phyloP scores from a whole-genome alignment of 1,140 invertebrate species.

The Sarcophaga peregrina region DNA sequence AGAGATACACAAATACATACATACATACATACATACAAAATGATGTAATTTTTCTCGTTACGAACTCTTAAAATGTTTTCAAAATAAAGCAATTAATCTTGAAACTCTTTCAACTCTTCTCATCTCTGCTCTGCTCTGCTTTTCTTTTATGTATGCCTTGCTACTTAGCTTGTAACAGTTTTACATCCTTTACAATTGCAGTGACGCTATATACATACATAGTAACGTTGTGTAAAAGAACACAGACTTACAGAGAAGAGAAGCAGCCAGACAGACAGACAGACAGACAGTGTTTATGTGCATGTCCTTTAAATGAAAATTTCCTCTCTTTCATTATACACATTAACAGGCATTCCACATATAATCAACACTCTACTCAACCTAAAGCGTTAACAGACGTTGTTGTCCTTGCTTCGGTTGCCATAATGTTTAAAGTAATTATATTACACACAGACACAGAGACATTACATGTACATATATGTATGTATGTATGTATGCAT shows the following conservation, averaged over 20 bases:
- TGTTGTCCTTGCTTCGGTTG: slow-evolving; percentile 26
- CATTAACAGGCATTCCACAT: slow-evolving; percentile 24
- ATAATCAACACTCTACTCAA: slow-evolving; percentile 27
- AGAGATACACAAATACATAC: too few species aligned
- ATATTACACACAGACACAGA: not conserved
- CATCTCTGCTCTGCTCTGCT: not conserved
- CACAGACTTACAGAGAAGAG: too few species aligned
- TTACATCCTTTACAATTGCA: too few species aligned
- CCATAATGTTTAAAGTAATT: slow-evolving; percentile 27
- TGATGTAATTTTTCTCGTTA: not conserved
- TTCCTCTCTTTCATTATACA: slow-evolving; percentile 24
- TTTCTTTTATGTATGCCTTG: not conserved
- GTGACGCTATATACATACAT: too few species aligned
- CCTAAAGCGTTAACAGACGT: slow-evolving; percentile 26
- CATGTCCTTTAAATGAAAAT: slow-evolving; percentile 3
- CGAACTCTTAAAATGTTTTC: slow-evolving; percentile 17
- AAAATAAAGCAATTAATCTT: slow-evolving; percentile 25
- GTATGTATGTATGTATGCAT: not conserved
- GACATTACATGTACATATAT: not conserved
- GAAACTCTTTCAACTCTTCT: not conserved
- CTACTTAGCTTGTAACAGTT: too few species aligned
- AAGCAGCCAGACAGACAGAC: not conserved
- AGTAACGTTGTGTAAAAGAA: too few species aligned
- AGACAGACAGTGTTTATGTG: not conserved
- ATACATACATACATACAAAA: too few species aligned